Percentiles rank a stretch among this genome's conserved stretches.
Conservation (phyloP, 1,140 invertebrate species). For the Lucilia sericata region DNA sequence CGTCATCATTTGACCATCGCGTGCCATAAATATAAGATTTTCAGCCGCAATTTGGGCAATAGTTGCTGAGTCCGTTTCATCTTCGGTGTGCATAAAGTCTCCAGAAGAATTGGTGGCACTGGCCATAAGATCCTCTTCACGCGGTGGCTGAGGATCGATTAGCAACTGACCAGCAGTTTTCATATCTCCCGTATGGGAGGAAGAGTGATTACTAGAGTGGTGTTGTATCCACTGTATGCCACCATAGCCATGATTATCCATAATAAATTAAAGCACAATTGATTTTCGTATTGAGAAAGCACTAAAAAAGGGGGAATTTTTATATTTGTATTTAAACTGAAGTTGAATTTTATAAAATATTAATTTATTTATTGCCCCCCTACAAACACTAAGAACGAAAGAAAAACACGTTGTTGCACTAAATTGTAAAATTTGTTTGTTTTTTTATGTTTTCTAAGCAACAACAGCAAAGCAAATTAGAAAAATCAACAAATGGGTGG, state of each 20-base stretch:
- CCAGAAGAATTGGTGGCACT: constrained; percentile 19
- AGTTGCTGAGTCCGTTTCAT: constrained; percentile 52
- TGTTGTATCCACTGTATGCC: constrained; percentile 65
- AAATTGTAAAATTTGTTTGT: constrained; percentile 22
- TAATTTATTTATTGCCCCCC: background rate
- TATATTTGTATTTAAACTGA: background rate
- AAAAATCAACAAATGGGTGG: constrained; percentile 35
- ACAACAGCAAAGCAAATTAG: constrained; percentile 4
- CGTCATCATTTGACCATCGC: constrained; percentile 67
- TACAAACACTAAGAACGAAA: background rate
- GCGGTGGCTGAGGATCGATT: constrained; percentile 51
- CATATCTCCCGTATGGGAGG: constrained; percentile 33
- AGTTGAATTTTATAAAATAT: background rate
- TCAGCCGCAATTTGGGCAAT: constrained; percentile 74
- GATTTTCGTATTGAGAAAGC: background rate
- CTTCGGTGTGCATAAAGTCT: constrained; percentile 35
- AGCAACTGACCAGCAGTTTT: constrained; percentile 45
- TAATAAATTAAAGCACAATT: constrained; percentile 28
- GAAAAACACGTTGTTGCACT: constrained; percentile 36
- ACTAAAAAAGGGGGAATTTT: background rate
- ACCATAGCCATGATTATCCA: constrained; percentile 43
- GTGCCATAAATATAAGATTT: constrained; percentile 73
- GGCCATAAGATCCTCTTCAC: constrained; percentile 57
- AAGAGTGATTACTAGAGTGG: constrained; percentile 43
- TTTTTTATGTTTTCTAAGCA: background rate